Conservation (phyloP, 2,113 vertebrate species). For the Centrocercus urophasianus region DNA sequence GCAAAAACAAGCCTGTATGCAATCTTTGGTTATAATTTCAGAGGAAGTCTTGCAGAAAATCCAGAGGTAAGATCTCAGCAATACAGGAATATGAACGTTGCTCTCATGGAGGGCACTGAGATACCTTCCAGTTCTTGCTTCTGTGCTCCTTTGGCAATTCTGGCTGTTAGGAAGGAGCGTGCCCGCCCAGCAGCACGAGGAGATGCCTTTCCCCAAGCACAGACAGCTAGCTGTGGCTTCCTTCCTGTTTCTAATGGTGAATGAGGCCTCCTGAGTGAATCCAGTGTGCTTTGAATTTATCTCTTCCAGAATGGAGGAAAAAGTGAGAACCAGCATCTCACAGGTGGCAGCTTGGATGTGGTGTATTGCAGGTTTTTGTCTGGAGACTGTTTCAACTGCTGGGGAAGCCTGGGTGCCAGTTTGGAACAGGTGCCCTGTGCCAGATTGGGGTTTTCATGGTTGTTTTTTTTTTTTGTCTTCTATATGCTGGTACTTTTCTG, state of each 20-base stretch:
- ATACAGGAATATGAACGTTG: rapidly evolving
- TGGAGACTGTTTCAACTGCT: not conserved
- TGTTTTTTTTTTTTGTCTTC: too few relatives aligned
- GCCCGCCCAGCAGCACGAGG: not conserved
- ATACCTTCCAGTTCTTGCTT: not conserved
- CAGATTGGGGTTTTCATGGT: not conserved
- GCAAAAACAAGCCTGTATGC: not conserved
- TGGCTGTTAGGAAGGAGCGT: rapidly evolving
- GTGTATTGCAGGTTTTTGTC: not conserved
- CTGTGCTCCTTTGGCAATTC: not conserved
- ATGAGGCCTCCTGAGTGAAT: not conserved
- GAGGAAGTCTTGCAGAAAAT: rapidly evolving
- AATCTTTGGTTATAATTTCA: not conserved
- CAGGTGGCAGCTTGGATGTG: not conserved
- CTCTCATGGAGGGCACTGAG: rapidly evolving
- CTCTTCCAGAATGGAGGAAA: not conserved
- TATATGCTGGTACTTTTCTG: not conserved
- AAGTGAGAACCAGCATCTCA: not conserved
- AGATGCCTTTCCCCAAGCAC: not conserved
- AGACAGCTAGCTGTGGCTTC: not conserved
- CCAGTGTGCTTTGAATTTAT: not conserved
- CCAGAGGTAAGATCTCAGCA: not conserved
- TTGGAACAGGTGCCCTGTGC: not conserved
- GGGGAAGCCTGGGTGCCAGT: not conserved
- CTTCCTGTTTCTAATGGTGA: not conserved